Conservation (phyloP, 2,888 invertebrate species). For the Netelia fuscicornis region DNA sequence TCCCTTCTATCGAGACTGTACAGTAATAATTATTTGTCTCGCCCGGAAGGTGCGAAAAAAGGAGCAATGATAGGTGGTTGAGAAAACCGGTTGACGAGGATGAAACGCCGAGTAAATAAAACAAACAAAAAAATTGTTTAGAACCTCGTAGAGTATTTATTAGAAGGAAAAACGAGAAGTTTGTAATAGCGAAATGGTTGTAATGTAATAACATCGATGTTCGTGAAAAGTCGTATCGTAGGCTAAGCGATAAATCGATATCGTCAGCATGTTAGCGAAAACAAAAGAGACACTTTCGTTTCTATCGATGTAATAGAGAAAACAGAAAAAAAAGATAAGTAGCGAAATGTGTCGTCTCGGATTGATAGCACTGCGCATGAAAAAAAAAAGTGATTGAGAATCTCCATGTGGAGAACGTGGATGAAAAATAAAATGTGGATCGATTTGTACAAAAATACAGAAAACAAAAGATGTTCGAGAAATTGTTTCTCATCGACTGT, state of each 20-base stretch:
- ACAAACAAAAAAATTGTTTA: slow-evolving; percentile 17
- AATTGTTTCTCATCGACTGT: neutral
- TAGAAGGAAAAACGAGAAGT: slow-evolving; percentile 40
- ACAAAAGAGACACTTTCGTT: slow-evolving; percentile 17
- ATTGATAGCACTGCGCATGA: slow-evolving; percentile 17
- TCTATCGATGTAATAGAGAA: slow-evolving; percentile 22
- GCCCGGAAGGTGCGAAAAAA: slow-evolving; percentile 33
- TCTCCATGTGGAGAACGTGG: slow-evolving; percentile 32
- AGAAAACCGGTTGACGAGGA: slow-evolving; percentile 29
- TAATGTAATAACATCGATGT: slow-evolving; percentile 63
- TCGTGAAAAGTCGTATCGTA: slow-evolving; percentile 48
- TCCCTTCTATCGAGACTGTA: slow-evolving; percentile 29
- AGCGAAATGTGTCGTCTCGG: slow-evolving; percentile 36
- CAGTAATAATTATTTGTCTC: neutral
- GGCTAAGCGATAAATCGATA: slow-evolving; percentile 49
- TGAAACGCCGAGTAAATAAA: neutral
- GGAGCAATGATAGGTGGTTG: slow-evolving; percentile 52
- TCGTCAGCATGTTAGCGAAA: slow-evolving; percentile 33
- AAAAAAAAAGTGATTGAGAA: slow-evolving; percentile 29
- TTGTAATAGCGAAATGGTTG: slow-evolving; percentile 62
- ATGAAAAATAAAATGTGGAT: slow-evolving; percentile 19
- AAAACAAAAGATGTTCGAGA: slow-evolving; percentile 14
- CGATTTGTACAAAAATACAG: neutral
- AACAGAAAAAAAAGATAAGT: slow-evolving; percentile 3
- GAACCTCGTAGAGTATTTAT: slow-evolving; percentile 41